Conservation (phyloP, 2,113 vertebrate genomes). For the Erinaceus europaeus region DNA sequence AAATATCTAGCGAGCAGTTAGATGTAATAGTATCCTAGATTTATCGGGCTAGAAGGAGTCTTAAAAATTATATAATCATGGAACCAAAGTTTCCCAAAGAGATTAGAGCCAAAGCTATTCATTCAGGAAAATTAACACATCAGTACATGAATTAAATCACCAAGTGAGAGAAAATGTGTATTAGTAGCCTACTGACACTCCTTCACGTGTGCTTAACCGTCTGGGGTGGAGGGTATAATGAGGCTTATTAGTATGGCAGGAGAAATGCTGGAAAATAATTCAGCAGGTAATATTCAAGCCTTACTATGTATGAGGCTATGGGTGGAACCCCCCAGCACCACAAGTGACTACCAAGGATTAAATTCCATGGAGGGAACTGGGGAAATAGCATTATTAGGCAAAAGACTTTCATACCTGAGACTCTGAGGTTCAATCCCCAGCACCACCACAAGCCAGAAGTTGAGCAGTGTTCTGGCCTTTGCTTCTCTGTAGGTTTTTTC, state of each 20-base stretch:
- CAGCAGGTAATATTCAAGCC: no score
- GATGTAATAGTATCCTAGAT: slow-evolving; percentile 24
- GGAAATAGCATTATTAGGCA: no score
- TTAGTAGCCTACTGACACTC: neutral
- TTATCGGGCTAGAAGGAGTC: slow-evolving; percentile 40
- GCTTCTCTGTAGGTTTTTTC: no score
- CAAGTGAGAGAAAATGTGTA: neutral
- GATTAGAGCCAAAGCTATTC: neutral
- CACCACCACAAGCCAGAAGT: no score
- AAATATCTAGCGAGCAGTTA: slow-evolving; percentile 40
- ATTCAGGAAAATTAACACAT: slow-evolving; percentile 14
- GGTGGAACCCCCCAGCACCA: no score
- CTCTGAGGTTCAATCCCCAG: no score
- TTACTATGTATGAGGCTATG: no score
- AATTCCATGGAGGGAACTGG: no score
- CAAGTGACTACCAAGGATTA: no score
- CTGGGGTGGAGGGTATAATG: neutral
- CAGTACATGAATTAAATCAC: neutral
- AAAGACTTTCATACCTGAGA: no score
- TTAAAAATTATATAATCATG: slow-evolving; percentile 51
- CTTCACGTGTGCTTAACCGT: neutral
- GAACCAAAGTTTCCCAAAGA: slow-evolving; percentile 38
- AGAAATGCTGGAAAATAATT: no score
- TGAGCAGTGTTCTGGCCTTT: no score
- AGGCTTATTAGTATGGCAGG: neutral